Evolutionary conservation across 1,140 invertebrate species (phyloP).

Genomic region (Periplaneta americana): DNA sequence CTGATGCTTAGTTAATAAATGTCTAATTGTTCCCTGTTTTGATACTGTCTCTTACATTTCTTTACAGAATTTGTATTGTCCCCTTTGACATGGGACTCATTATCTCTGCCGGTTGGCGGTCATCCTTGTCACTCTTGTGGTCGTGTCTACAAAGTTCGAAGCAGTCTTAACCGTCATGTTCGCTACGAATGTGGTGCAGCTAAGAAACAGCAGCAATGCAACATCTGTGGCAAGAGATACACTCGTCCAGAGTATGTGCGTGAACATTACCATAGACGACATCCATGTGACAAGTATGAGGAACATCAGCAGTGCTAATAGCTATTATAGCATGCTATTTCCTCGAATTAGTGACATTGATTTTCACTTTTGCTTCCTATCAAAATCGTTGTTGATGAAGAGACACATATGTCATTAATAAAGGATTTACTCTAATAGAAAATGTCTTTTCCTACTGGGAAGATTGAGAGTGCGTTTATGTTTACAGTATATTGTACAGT

Average conservation of each 20-base stretch:
- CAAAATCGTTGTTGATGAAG: too few relatives aligned
- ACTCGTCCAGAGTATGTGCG: conserved; percentile 6
- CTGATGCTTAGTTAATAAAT: too few relatives aligned
- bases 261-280: not conserved
- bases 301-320: not conserved
- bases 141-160: conserved; percentile 53
- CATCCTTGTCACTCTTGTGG: conserved; percentile 46
- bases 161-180: conserved; percentile 41
- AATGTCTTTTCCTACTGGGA: too few relatives aligned
- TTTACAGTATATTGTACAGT: too few relatives aligned
- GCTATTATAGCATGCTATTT: too few relatives aligned
- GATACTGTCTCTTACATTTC: not conserved
- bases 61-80: not conserved
- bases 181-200: conserved; percentile 44
- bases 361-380: too few relatives aligned
- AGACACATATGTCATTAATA: too few relatives aligned
- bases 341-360: too few relatives aligned
- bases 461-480: too few relatives aligned
- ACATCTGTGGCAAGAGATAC: conserved; percentile 2
- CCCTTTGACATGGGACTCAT: not conserved
- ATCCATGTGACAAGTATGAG: not conserved
- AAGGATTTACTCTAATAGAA: too few relatives aligned
- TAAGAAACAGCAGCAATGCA: conserved; percentile 13
- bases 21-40: not conserved
- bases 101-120: not conserved